A percentile compares a stretch with the other conserved stretches of the same genome.
Conservation (phyloP, 64 coral and sea anemone species). For the Montipora sp. region DNA sequence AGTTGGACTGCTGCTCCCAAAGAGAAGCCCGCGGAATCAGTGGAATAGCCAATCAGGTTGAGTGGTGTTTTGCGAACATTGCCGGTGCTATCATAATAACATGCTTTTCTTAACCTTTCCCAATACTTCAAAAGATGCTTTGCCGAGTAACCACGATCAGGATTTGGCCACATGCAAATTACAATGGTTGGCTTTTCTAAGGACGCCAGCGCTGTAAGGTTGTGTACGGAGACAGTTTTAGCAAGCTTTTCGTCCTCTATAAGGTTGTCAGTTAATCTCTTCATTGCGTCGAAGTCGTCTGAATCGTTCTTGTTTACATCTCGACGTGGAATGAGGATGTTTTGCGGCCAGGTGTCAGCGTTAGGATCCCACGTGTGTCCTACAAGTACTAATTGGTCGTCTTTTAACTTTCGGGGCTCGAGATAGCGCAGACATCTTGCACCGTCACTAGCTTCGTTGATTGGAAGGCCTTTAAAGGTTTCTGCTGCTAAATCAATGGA, state of each 20-base stretch:
- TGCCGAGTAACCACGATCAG: constrained; percentile 21
- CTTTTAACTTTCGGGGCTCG: constrained; percentile 39
- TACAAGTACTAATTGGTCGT: constrained; percentile 38
- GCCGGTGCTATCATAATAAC: not conserved
- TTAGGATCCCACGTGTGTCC: constrained; percentile 26
- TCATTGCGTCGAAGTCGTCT: constrained; percentile 62
- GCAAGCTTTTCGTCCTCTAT: constrained; percentile 24
- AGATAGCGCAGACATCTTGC: no score
- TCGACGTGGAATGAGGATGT: constrained; percentile 36
- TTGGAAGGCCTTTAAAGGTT: no score
- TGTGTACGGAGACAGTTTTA: constrained; percentile 71
- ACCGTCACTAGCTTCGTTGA: no score
- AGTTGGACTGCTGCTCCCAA: not conserved
- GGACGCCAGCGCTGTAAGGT: constrained; percentile 36
- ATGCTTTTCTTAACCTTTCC: not conserved
- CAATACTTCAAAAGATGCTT: constrained; percentile 26
- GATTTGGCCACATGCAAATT: constrained; percentile 40
- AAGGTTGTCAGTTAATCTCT: constrained; percentile 35
- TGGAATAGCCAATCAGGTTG: not conserved
- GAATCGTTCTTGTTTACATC: not conserved
- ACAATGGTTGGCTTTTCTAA: constrained; percentile 44
- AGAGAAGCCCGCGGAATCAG: not conserved
- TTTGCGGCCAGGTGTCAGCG: constrained; percentile 13
- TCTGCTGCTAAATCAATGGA: no score
- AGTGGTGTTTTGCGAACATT: constrained; percentile 2